Evolutionary conservation across 2,113 vertebrate species (phyloP).

Genomic region (Brachyhypopomus gauderio): DNA sequence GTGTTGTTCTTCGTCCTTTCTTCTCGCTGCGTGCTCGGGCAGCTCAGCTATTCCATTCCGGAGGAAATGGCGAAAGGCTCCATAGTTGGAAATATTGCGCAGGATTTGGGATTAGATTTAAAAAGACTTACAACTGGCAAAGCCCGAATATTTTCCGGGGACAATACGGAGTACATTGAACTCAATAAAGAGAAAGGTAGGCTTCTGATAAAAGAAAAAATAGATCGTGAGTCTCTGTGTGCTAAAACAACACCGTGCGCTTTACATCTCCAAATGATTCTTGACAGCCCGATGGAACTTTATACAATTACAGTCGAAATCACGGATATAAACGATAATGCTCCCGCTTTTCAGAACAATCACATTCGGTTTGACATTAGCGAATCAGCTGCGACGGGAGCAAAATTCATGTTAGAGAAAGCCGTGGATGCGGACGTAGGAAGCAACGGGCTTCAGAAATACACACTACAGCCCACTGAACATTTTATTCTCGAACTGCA

Average conservation of each 20-base stretch:
- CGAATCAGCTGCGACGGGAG: conserved; percentile 50
- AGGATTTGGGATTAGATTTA: conserved; percentile 67
- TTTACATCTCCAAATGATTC: conserved; percentile 60
- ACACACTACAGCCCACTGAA: conserved; percentile 50
- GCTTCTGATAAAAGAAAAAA: conserved; percentile 56
- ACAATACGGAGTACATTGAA: conserved; percentile 62
- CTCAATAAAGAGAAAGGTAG: conserved; percentile 60
- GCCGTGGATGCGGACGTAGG: conserved; percentile 62
- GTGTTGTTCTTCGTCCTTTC: conserved; percentile 41
- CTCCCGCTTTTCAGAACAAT: conserved; percentile 38
- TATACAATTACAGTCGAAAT: conserved; percentile 64
- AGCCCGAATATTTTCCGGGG: conserved; percentile 60
- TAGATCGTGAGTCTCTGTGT: conserved; percentile 62
- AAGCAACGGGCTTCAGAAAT: conserved; percentile 57
- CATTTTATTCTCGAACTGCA: conserved; percentile 55
- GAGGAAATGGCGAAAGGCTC: conserved; percentile 68
- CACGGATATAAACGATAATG: conserved; percentile 37
- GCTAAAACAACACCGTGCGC: conserved; percentile 33
- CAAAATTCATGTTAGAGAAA: conserved; percentile 59
- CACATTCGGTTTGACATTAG: conserved; percentile 59
- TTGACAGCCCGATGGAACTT: conserved; percentile 67
- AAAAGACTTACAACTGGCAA: conserved; percentile 55
- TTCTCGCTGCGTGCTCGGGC: conserved; percentile 35
- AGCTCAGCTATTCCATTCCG: conserved; percentile 66
- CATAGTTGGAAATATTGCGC: conserved; percentile 67